Evolutionary conservation across 2,113 vertebrate species (phyloP), one percentile per base, ranked within the genome.

Genomic region (Girardinichthys multiradiatus): DNA sequence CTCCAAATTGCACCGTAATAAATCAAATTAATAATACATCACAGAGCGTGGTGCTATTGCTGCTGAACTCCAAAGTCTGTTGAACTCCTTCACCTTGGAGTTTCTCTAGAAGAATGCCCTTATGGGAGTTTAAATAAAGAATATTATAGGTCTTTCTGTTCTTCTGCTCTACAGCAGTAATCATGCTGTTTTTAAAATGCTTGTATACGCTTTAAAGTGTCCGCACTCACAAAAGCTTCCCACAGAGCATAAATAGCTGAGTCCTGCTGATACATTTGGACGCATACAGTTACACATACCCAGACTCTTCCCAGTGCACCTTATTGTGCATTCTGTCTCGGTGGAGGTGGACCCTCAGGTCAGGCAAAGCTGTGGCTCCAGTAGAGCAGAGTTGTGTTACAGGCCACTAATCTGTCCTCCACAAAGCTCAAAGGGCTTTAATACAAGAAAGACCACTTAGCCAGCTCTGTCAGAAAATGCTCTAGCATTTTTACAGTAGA

Each of bases 361-460:
- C 74, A 70, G 81, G 85, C 87, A 83, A 72, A 74, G 66, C 78
- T 80, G 69, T 65, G 74, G 31, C 83, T 87, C 85, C 79, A 72
- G 72, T 68, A 64, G 86, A 74, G 83, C 74, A 60, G 62, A 71
- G 78, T 84, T 84, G 61, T 70, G 76, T 83, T 77, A 74, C 76
- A 64, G 85, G 74, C 76, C 77, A 74, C 85, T 92, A 85, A 90
- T 90, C 83, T 76, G 74, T 37, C 72, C 76, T 82, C 74, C 67
- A 71, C 54, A 37, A 79, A 54, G 79, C 83, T 71, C 64, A 73
- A 76, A 76, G 76, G 58, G 76, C 82, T 87, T 79, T 79, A 72
- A 66, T 83, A 85, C 0, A 5, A 86, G 75, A 81, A 70, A 84
- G 80, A 68, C 70, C 87, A 88, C 81, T 89, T 91, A 87, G 83